Base-by-base conservation (phyloP, 2,797 vertebrate genomes). In the Pangasius djambal region DNA sequence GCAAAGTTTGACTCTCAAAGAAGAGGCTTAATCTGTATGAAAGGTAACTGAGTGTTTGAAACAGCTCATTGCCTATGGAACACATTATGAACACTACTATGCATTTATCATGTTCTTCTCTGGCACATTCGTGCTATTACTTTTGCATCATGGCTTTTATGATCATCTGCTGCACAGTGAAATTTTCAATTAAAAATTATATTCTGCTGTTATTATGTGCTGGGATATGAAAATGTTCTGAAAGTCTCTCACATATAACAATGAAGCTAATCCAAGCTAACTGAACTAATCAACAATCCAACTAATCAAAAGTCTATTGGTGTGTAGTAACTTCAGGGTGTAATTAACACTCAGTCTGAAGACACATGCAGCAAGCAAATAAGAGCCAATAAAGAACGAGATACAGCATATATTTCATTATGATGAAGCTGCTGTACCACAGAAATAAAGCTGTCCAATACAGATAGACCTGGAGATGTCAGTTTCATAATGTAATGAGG, bases 31-130 rank as follows among this genome's bases (percentile, higher is more conserved):
- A 93, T 92, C 92, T 91, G 90, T 87, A 88, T 55, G 77, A 91
- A 92, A 92, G 86, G 67, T 88, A 85, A 91, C 77, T 44, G 44
- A 90, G 87, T 90, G 88, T 90, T 88, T 91, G 89, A 92, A 91
- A 89, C 88, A 88, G 86, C 87, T 78, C 86, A 90, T 89, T 92
- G 88, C 86, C 83, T 78, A 61, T 86, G 72, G 88, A 81, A 88
- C 74, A 83, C 52, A 90, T 92, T 88, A 90, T 89, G 77, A 92
- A 90, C 44, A 63, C 34, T 22, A 78, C 81, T 55, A 37, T 70
- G 37, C 90, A 88, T 91, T 91, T 90, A 90, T 92, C 89, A 87
- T 86, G 82, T 90, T 90, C 81, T 85, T 61, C 34, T 86, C 50
- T 63, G 86, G 78, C 86, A 90, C 86, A 82, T 88, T 75, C 28